These are phyloP conservation scores for Diglossa brunneiventris DNA, from an alignment of 2,113 vertebrate species.

Conservation along the genomic window DNA sequence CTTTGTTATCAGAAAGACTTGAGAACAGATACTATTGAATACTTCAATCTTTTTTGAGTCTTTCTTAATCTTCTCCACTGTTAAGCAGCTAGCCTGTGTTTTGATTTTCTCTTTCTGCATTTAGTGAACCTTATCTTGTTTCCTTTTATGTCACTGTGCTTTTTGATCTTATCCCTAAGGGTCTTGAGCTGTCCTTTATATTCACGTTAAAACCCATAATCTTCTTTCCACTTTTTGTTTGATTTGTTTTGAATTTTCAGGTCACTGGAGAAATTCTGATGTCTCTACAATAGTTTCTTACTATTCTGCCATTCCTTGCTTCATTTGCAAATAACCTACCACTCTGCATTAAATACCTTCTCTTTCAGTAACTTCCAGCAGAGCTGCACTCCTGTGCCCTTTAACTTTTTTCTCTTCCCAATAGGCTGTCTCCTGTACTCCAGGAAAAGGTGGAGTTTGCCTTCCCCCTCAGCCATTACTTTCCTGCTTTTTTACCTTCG, in stretches of 20 bases:
- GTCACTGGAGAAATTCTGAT: slow-evolving; percentile 36
- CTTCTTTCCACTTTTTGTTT: slow-evolving; percentile 2
- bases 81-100: not conserved
- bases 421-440: not conserved
- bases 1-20: not conserved
- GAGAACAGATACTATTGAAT: not conserved
- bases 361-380: not conserved
- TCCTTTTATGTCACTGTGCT: not conserved
- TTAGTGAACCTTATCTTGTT: slow-evolving; percentile 7
- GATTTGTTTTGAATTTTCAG: slow-evolving; percentile 15
- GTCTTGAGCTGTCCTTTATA: not conserved
- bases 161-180: slow-evolving; percentile 40
- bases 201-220: not conserved
- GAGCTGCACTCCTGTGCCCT: not conserved
- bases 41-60: not conserved
- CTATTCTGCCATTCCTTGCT: not conserved
- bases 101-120: slow-evolving; percentile 2
- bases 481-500: not conserved
- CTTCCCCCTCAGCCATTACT: not conserved
- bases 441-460: not conserved
- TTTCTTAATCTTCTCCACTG: not conserved
- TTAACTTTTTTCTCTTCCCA: not conserved
- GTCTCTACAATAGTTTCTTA: not conserved
- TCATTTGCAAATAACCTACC: not conserved
- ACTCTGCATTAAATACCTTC: not conserved